Base-by-base conservation (phyloP, 2,797 vertebrate genomes). In the Rallus crepitans region DNA sequence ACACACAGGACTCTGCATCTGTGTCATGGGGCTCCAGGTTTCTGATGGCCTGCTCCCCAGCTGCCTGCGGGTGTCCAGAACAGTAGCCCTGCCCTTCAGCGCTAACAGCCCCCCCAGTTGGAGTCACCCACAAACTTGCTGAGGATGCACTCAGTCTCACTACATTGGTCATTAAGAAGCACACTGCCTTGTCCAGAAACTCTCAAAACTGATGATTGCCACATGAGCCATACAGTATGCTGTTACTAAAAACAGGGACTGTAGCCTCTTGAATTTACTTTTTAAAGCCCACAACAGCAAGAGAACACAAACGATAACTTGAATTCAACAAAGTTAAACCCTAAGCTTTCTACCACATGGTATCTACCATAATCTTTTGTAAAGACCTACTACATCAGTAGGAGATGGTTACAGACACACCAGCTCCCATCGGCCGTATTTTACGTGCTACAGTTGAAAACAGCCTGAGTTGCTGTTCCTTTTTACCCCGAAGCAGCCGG, bases 1-100 rank as follows among this genome's bases (percentile, higher is more conserved):
- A 2, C 61, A 27, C 1, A 1, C 0, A 0, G 48, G 28, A 11
- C 25, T 48, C 4, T 8, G 33, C 37, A 3, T 79, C 64, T 17
- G 65, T 37, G 37, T 33, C 1, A 0, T 1, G 19, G 40, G 42
- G 47, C 73, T 40, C 24, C 66, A 3, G 57, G 57, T 3, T 28
- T 9, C 47, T 57, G 55, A 10, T 6, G 11, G 39, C 20, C 16
- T 35, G 1, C 4, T 6, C 42, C 30, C 27, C 73, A 27, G 65
- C 72, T 65, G 2, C 0, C 24, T 1, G 18, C 11, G 17, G 19
- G 15, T 30, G 24, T 14, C 28, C 6, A 1, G 7, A 13, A 27
- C 0, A 19, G 48, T 40, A 35, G 59, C 27, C 64, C 33, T 30
- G 12, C 30, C 10, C 30, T 59, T 5, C 37, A 3, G n/a, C 3